Evolutionary conservation across 2,888 invertebrate genomes (phyloP), one percentile per base, ranked within the genome.

Genomic region (Diogma glabrata): DNA sequence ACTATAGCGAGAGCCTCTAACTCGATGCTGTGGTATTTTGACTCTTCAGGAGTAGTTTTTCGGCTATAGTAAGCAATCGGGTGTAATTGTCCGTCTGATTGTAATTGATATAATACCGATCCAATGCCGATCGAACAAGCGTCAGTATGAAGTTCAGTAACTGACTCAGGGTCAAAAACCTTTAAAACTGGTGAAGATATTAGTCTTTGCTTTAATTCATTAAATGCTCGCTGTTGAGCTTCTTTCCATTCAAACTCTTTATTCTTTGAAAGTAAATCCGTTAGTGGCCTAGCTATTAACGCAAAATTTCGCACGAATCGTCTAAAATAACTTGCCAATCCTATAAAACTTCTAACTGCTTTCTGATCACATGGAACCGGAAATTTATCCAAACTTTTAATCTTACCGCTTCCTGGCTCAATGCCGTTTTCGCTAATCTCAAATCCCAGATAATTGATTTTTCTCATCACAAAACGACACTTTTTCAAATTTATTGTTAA

Each of bases 1-100:
- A 53, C 45, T 5, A 54, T 43, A 8, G 53, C 53, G 2, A 53
- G 22, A 12, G 52, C 51, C 17, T 53, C 54, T 10, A 55, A 17
- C 22, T 53, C 53, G 16, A 2, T 51, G 50, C 2, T 47, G 43
- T 4, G 40, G 47, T 10, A 47, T 47, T 14, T 28, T 43, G n/a
- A 43, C 40, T 47, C 51, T 50, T 40, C 8, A 22, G 4, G 30
- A 17, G 23, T n/a, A n/a, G n/a, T n/a, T n/a, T n/a, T n/a, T n/a
- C n/a, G n/a, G n/a, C n/a, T n/a, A n/a, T n/a, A n/a, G n/a, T 12
- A 51, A 12, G 16, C 12, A 5, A 52, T 24, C 8, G 49, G 52
- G n/a, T 52, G 56, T 10, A 52, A 17, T 17, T 33, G 19, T 9
- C 20, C 23, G 8, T 46, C 36, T 4, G 10, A 8, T 5, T 24